Base-by-base conservation (phyloP, 2,797 vertebrate genomes). In the Danio jaintianensis region DNA sequence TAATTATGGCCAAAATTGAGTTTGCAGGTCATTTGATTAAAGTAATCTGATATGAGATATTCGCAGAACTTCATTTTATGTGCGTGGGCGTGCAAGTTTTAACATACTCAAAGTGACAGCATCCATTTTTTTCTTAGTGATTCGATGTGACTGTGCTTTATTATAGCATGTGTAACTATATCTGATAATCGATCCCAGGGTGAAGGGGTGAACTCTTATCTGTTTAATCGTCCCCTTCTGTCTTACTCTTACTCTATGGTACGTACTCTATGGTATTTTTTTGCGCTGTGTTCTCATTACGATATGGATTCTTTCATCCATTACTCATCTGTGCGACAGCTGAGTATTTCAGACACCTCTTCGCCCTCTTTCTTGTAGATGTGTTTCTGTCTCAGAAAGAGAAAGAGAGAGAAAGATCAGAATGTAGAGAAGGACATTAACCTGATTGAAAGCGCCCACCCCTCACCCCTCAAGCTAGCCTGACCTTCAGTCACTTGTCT, bases 21-120 rank as follows among this genome's bases (percentile, higher is more conserved):
- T 92, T 91, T 87, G 79, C 85, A 87, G 87, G 84, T 85, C 84
- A 92, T 91, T 91, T 86, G 86, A 91, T 92, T 87, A 89, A 89
- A 85, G 80, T 86, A 90, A 91, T 80, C 87, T 22, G 69, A 91
- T 91, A 89, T 73, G 45, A 15, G 68, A 84, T 74, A 78, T 79
- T 79, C 56, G 20, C 48, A 36, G 56, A 79, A 77, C 66, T 47
- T 70, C 11, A 66, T 74, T 83, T 67, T 55, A 36, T 7, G 43
- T 69, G 64, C 47, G 15, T 71, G 15, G 56, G 63, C 50, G 64
- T 22, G 38, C 68, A 68, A 56, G 68, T 42, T 58, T 80, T 81
- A 85, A 47, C 40, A 18, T 22, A 59, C 56, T 68, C 72, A 20
- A 55, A 73, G 20, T 15, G 69, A 58, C 63, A 59, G 29, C 20